A percentile compares a stretch with the other conserved stretches of the same genome.
Conservation (phyloP, 2,888 invertebrate genomes). For the Drosophila suboccidentalis region DNA sequence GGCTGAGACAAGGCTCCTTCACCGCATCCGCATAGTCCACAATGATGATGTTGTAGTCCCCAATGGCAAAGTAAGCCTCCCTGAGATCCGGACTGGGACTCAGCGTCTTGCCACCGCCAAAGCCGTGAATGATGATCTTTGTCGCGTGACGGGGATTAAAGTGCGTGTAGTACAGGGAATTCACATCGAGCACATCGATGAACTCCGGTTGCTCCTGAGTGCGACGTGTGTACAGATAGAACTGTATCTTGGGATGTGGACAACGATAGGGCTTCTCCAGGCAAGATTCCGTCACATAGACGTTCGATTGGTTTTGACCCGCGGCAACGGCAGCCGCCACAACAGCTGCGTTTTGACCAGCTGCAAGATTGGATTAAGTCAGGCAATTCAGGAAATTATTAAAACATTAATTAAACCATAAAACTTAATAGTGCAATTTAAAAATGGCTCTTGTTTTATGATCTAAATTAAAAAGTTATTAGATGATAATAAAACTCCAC, state of each 20-base stretch:
- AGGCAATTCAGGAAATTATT: background rate
- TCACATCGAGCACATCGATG: slow-evolving; percentile 89
- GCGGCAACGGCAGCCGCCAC: slow-evolving; percentile 72
- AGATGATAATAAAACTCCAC: too few species aligned
- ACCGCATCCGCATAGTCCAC: slow-evolving; percentile 94
- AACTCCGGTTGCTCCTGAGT: slow-evolving; percentile 91
- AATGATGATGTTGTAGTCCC: slow-evolving; percentile 94
- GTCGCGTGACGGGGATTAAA: slow-evolving; percentile 93
- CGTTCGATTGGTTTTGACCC: slow-evolving; percentile 87
- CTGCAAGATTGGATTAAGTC: slow-evolving; percentile 51
- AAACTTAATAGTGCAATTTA: background rate
- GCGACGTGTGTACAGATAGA: slow-evolving; percentile 92
- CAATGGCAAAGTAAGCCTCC: slow-evolving; percentile 92
- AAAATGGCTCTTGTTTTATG: too few species aligned
- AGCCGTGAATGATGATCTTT: slow-evolving; percentile 96
- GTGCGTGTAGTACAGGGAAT: slow-evolving; percentile 90
- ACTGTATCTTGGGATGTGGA: slow-evolving; percentile 93
- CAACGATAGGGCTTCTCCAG: slow-evolving; percentile 92
- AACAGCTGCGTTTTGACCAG: slow-evolving; percentile 70
- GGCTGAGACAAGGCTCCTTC: slow-evolving; percentile 93
- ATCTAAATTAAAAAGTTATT: too few species aligned
- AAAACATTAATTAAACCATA: background rate
- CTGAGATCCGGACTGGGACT: slow-evolving; percentile 94
- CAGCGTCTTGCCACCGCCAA: slow-evolving; percentile 93
- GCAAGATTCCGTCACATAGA: slow-evolving; percentile 93